Evolutionary conservation across 2,888 invertebrate species (phyloP).

Genomic region (Netelia melanura): DNA sequence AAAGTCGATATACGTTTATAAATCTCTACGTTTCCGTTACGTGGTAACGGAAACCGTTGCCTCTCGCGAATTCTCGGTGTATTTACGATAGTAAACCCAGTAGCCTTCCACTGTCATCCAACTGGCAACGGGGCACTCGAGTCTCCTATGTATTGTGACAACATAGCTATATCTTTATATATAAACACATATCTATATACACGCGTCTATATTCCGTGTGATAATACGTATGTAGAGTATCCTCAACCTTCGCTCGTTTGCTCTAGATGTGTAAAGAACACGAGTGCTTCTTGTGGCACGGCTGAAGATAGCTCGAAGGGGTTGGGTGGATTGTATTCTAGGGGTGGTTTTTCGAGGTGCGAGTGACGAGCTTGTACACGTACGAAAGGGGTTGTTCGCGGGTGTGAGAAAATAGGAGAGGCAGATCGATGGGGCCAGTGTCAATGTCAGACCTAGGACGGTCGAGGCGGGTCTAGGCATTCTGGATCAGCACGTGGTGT

Average conservation of each 20-base stretch:
- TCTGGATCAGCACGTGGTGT: conserved; percentile 66
- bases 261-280: not conserved
- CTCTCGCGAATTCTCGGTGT: conserved; percentile 3
- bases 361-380: conserved; percentile 25
- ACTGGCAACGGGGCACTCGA: conserved; percentile 8
- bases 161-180: not conserved
- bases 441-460: conserved; percentile 82
- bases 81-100: conserved; percentile 49
- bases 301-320: not conserved
- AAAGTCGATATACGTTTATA: not conserved
- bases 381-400: conserved; percentile 24
- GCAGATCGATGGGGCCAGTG: conserved; percentile 79
- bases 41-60: not conserved
- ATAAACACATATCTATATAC: not conserved
- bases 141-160: not conserved
- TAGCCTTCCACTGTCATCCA: conserved; percentile 57
- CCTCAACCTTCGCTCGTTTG: conserved; percentile 57
- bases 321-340: not conserved
- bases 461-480: conserved; percentile 68
- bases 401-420: not conserved
- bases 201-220: conserved; percentile 22
- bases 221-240: conserved; percentile 40
- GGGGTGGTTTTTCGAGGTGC: conserved; percentile 2
- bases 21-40: not conserved
- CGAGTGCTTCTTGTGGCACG: conserved; percentile 26